Percentiles rank a stretch among this genome's conserved stretches.
Evolutionary conservation across 2,113 vertebrate species (phyloP).

Genomic region (Apteryx owenii): DNA sequence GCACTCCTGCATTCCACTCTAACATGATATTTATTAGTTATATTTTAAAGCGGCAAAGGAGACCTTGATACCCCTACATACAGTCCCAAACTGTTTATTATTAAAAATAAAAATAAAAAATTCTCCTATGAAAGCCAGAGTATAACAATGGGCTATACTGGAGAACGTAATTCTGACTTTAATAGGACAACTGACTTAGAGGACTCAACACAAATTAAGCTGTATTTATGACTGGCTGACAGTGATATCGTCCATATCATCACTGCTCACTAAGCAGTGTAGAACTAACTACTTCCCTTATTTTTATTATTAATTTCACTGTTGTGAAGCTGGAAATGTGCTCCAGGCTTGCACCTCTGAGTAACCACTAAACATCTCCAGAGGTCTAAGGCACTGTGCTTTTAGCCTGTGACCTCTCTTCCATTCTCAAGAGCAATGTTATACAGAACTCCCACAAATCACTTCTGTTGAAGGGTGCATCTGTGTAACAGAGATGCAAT

Average conservation of each 20-base stretch:
- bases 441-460: not conserved
- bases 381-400: not conserved
- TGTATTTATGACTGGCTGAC: not conserved
- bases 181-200: not conserved
- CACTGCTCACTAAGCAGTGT: not conserved
- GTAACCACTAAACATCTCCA: not conserved
- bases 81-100: not conserved
- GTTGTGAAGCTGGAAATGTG: not conserved
- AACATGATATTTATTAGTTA: not conserved
- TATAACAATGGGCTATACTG: not conserved
- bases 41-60: not conserved
- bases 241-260: not conserved
- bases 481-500: not conserved
- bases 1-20: not conserved
- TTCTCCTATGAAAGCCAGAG: not conserved
- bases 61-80: not conserved
- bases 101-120: not conserved
- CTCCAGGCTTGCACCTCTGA: not conserved
- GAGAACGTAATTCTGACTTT: not conserved
- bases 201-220: not conserved
- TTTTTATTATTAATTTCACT: not conserved
- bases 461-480: accelerated
- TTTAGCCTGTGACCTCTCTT: not conserved
- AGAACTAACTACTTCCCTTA: not conserved
- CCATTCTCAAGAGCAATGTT: not conserved